A percentile compares a stretch with the other conserved stretches of the same genome.
phyloP scores from a whole-genome alignment of 2,797 vertebrate genomes.

The Sparus aurata region DNA sequence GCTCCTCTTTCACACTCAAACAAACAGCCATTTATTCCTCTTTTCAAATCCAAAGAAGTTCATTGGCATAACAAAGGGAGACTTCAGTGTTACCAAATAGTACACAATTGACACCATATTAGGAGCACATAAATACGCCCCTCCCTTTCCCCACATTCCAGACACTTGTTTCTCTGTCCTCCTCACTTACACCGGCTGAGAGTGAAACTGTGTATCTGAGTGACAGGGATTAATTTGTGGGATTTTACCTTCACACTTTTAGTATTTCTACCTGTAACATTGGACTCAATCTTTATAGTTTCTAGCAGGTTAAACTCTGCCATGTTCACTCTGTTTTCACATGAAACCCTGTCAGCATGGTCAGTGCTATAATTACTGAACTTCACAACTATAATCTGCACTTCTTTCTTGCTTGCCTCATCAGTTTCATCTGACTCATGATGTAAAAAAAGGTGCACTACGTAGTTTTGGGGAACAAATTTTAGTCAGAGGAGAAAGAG shows the following conservation, averaged over 20 bases:
- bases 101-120: conserved; percentile 73
- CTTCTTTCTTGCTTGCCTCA: conserved; percentile 29
- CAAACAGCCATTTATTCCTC: conserved; percentile 81
- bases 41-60: conserved; percentile 60
- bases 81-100: conserved; percentile 71
- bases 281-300: background rate
- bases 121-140: conserved; percentile 52
- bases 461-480: too few relatives aligned
- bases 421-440: conserved; percentile 37
- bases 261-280: conserved; percentile 4
- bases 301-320: background rate
- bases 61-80: conserved; percentile 78
- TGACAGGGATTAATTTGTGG: conserved; percentile 14
- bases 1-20: conserved; percentile 74
- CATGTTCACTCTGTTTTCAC: background rate
- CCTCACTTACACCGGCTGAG: conserved; percentile 13
- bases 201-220: conserved; percentile 1
- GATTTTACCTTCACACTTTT: conserved; percentile 20
- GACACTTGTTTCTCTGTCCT: conserved; percentile 58
- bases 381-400: conserved; percentile 50
- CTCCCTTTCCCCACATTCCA: conserved; percentile 68
- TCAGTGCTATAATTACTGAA: conserved; percentile 40
- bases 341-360: conserved; percentile 13
- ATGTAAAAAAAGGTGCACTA: background rate
- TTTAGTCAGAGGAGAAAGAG: too few relatives aligned